Evolutionary conservation across 2,888 invertebrate species (phyloP).

Genomic region (Metallyticus violacea): DNA sequence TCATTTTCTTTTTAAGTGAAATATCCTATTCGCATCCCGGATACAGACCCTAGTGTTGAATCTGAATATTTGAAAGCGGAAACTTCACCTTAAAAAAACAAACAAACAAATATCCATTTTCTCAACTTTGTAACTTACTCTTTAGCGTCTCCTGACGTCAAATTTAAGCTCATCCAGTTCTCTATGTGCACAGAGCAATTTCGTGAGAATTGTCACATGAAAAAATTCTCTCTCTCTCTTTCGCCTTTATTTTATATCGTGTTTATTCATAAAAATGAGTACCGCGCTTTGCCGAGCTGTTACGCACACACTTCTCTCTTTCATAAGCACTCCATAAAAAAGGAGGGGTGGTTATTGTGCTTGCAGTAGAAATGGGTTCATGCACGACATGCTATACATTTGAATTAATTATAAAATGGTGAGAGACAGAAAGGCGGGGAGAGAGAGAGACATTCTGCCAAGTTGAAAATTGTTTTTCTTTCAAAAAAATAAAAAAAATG

Average conservation of each 20-base stretch:
- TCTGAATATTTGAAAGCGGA: neutral
- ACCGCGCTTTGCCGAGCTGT: neutral
- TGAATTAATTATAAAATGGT: neutral
- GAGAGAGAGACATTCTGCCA: neutral
- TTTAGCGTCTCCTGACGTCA: neutral
- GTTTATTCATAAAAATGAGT: neutral
- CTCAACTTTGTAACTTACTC: neutral
- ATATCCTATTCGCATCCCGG: too few species aligned
- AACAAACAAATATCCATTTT: neutral
- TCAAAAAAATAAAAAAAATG: neutral
- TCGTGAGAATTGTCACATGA: neutral
- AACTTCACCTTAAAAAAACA: neutral
- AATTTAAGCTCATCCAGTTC: neutral
- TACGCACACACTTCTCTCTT: neutral
- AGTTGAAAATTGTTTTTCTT: neutral
- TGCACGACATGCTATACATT: neutral
- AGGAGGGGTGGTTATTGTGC: neutral
- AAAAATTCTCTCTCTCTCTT: neutral
- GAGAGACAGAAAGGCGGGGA: too few species aligned
- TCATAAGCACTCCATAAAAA: neutral
- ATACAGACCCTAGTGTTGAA: too few species aligned
- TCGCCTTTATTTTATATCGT: neutral
- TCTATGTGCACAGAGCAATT: neutral
- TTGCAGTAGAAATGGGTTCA: neutral
- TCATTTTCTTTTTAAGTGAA: too few species aligned